Evolutionary conservation across 2,797 vertebrate genomes (phyloP).

Genomic region (Petrocephalus schoutedeni): DNA sequence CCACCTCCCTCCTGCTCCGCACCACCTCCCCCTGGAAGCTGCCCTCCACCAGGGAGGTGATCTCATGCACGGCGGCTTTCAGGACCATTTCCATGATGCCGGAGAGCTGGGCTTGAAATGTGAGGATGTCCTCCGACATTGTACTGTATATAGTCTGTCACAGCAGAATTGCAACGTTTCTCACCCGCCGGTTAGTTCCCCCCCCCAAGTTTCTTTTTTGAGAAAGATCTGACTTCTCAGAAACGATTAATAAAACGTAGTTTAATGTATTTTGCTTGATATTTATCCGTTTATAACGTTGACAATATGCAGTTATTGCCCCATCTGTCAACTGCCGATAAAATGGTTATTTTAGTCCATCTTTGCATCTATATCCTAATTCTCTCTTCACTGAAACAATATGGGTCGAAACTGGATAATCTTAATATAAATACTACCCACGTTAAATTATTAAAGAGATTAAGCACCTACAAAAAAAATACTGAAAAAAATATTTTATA

Average conservation of each 20-base stretch:
- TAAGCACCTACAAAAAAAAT: neutral
- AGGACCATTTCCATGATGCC: conserved; percentile 18
- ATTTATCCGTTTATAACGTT: neutral
- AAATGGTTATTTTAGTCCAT: neutral
- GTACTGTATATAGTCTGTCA: neutral
- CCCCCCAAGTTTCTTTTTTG: neutral
- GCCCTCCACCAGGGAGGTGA: conserved; percentile 10
- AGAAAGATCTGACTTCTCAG: neutral
- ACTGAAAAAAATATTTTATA: neutral
- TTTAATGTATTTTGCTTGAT: neutral
- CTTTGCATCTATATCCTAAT: neutral
- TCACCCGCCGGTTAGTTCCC: neutral
- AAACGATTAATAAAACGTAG: neutral
- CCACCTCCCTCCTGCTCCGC: conserved; percentile 11
- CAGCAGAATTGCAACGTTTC: neutral
- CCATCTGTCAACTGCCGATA: neutral
- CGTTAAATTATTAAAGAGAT: neutral
- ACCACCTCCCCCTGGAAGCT: conserved; percentile 4
- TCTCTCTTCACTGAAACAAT: neutral
- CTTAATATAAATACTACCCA: neutral
- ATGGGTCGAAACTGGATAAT: neutral
- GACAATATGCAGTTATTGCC: neutral
- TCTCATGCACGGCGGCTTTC: conserved; percentile 12
- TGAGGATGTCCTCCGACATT: conserved; percentile 15
- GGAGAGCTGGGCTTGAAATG: conserved; percentile 13